Evolutionary conservation across 1,140 invertebrate species (phyloP).

Genomic region (Probaryconus sp.): DNA sequence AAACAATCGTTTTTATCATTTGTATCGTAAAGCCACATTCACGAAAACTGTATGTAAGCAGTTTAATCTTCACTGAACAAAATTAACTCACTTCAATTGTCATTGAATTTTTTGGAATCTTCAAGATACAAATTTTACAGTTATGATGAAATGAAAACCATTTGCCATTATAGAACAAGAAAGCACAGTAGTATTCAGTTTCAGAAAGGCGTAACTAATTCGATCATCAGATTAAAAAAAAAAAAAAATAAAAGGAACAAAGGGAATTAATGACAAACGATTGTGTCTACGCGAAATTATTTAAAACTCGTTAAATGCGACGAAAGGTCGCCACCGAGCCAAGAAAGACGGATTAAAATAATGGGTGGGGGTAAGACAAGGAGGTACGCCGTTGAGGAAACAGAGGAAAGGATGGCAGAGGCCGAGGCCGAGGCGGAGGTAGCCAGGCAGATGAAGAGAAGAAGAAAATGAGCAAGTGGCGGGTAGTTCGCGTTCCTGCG

Average conservation of each 20-base stretch:
- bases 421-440: slow-evolving; percentile 22
- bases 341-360: slow-evolving; percentile 38
- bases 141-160: too few relatives aligned
- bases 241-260: neutral
- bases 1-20: too few relatives aligned
- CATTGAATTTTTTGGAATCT: too few relatives aligned
- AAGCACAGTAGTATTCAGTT: too few relatives aligned
- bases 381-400: slow-evolving; percentile 22
- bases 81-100: too few relatives aligned
- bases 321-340: slow-evolving; percentile 35
- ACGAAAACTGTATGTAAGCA: too few relatives aligned
- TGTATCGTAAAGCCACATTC: too few relatives aligned
- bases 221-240: slow-evolving; percentile 8
- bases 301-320: slow-evolving; percentile 38
- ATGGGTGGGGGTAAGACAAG: slow-evolving; percentile 22
- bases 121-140: too few relatives aligned
- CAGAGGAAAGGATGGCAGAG: slow-evolving; percentile 51
- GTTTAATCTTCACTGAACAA: too few relatives aligned
- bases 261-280: neutral
- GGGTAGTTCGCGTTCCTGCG: slow-evolving; percentile 70
- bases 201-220: too few relatives aligned
- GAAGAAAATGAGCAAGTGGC: slow-evolving; percentile 68
- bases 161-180: too few relatives aligned
- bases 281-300: slow-evolving; percentile 24
- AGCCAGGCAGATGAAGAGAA: slow-evolving; percentile 47